Evolutionary conservation across 2,113 vertebrate genomes (phyloP).

Genomic region (Zosterops japonicus): DNA sequence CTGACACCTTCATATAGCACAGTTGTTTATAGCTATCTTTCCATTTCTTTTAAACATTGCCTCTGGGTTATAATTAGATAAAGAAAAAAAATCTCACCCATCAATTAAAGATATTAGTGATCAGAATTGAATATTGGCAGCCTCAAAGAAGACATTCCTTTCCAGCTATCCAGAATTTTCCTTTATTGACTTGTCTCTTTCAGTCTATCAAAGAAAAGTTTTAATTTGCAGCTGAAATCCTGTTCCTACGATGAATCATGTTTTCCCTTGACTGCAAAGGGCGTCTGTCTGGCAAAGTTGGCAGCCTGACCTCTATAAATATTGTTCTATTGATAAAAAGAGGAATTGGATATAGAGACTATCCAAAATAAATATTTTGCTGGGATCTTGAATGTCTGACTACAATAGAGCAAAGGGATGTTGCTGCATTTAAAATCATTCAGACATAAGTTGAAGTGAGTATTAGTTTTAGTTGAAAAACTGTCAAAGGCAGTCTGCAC

Average conservation of each 20-base stretch:
- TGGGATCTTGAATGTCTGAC: conserved; percentile 16
- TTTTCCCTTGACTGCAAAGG: conserved; percentile 39
- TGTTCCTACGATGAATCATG: conserved; percentile 21
- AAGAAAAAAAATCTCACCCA: not conserved
- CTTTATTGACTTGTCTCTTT: conserved; percentile 26
- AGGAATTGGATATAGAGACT: conserved; percentile 27
- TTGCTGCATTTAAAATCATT: conserved; percentile 24
- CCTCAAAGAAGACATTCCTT: conserved; percentile 15
- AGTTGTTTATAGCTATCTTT: not conserved
- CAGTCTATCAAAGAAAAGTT: conserved; percentile 28
- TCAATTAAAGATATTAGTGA: conserved; percentile 14
- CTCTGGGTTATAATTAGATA: conserved; percentile 26
- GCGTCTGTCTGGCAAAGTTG: conserved; percentile 51
- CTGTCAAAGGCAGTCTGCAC: conserved; percentile 33
- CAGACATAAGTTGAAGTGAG: not conserved
- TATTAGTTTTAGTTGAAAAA: conserved; percentile 24
- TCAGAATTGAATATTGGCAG: conserved; percentile 28
- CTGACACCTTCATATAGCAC: not conserved
- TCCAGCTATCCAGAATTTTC: conserved; percentile 35
- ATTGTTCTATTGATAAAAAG: conserved; percentile 62
- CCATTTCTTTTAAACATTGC: not conserved
- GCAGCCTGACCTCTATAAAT: conserved; percentile 31
- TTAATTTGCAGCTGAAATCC: conserved; percentile 39
- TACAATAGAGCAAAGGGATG: conserved; percentile 31
- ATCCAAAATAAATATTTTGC: conserved; percentile 62